Evolutionary conservation across 2,113 vertebrate genomes (phyloP).

Genomic region (Sphaerodactylus townsendi): DNA sequence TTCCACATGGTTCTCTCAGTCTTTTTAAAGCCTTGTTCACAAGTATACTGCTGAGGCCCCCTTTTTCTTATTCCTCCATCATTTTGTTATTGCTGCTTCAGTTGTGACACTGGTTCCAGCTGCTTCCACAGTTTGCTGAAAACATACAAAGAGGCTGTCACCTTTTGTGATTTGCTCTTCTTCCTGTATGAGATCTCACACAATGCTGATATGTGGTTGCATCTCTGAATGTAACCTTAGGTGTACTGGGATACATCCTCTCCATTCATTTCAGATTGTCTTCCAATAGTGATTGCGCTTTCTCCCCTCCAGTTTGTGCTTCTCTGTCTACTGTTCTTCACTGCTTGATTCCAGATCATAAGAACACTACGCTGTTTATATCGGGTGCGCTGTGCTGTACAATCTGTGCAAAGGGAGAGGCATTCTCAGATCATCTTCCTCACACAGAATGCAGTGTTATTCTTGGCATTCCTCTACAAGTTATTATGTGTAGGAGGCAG

Average conservation of each 20-base stretch:
- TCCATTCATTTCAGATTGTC: background rate
- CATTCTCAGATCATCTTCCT: background rate
- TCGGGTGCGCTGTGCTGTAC: background rate
- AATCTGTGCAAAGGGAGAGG: background rate
- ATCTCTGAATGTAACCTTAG: background rate
- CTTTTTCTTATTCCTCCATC: background rate
- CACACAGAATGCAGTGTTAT: background rate
- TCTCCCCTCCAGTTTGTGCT: background rate
- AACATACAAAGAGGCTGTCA: background rate
- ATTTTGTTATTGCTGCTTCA: background rate
- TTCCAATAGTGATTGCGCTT: background rate
- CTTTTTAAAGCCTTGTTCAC: background rate
- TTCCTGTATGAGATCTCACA: background rate
- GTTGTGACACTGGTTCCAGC: background rate
- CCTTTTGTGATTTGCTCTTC: background rate
- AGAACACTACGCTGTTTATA: background rate
- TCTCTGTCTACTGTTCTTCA: background rate
- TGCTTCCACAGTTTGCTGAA: background rate
- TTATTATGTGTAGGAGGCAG: background rate
- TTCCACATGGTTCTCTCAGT: background rate
- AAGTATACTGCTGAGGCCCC: slow-evolving; percentile 12
- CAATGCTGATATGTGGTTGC: background rate
- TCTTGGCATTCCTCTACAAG: background rate
- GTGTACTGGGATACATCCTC: background rate
- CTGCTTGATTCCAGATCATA: background rate